Percentiles rank a stretch among this genome's conserved stretches.
phyloP scores from a whole-genome alignment of 2,797 vertebrate genomes.

The Lagodon rhomboides region DNA sequence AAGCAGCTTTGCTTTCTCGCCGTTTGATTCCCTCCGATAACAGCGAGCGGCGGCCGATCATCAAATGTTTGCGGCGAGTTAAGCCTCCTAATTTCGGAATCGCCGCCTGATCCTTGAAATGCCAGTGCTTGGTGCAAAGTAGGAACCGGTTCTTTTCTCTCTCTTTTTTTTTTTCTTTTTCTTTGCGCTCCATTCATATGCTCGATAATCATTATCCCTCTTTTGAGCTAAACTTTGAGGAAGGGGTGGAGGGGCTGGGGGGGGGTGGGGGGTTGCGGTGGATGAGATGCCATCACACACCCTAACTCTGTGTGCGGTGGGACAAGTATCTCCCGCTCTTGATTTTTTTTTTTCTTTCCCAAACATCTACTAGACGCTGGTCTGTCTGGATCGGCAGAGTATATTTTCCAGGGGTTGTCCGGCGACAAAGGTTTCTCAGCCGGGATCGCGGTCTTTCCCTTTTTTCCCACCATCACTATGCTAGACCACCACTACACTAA shows the following conservation, averaged over 20 bases:
- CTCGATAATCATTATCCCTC: slow-evolving; percentile 72
- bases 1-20: slow-evolving; percentile 64
- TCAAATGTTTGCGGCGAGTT: slow-evolving; percentile 66
- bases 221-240: slow-evolving; percentile 70
- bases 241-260: slow-evolving; percentile 30
- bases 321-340: slow-evolving; percentile 58
- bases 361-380: slow-evolving; percentile 51
- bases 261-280: slow-evolving; percentile 22
- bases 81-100: slow-evolving; percentile 71
- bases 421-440: slow-evolving; percentile 90
- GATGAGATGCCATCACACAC: slow-evolving; percentile 73
- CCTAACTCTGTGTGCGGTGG: slow-evolving; percentile 58
- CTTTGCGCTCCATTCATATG: slow-evolving; percentile 58
- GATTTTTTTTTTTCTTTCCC: slow-evolving; percentile 28
- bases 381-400: slow-evolving; percentile 82
- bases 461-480: slow-evolving; percentile 90
- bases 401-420: slow-evolving; percentile 86
- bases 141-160: slow-evolving; percentile 58
- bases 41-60: slow-evolving; percentile 56
- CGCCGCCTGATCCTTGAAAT: slow-evolving; percentile 71
- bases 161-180: not conserved
- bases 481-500: slow-evolving; percentile 90
- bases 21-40: slow-evolving; percentile 65
- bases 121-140: slow-evolving; percentile 49
- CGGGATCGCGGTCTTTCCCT: slow-evolving; percentile 83